Evolutionary conservation across 2,888 invertebrate genomes (phyloP).

Genomic region (Ectemnius lituratus): DNA sequence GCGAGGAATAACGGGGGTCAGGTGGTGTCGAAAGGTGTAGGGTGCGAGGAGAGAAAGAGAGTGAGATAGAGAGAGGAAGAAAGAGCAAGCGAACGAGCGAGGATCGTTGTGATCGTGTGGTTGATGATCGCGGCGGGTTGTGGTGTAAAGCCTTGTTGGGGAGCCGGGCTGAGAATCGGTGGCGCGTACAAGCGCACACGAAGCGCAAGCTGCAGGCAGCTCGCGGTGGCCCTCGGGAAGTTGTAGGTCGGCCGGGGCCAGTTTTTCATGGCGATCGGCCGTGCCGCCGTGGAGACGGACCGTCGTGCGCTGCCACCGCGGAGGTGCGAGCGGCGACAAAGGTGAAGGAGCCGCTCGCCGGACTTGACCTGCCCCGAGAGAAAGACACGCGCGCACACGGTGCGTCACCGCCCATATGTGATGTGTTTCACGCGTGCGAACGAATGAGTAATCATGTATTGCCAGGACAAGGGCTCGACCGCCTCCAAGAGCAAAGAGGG

Average conservation of each 20-base stretch:
- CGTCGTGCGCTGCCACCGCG: slow-evolving; percentile 54
- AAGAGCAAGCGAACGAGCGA: background rate
- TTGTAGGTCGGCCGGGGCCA: slow-evolving; percentile 24
- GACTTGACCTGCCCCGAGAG: slow-evolving; percentile 58
- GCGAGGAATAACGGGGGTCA: slow-evolving; percentile 11
- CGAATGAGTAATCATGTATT: slow-evolving; percentile 76
- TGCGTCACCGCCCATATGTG: slow-evolving; percentile 71
- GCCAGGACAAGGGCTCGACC: slow-evolving; percentile 75
- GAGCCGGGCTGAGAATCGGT: slow-evolving; percentile 19
- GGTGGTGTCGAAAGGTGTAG: slow-evolving; percentile 18
- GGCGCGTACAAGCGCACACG: slow-evolving; percentile 30
- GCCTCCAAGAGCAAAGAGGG: slow-evolving; percentile 75
- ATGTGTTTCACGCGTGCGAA: slow-evolving; percentile 68
- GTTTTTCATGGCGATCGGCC: slow-evolving; percentile 56
- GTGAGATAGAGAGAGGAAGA: background rate
- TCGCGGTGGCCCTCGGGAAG: slow-evolving; percentile 24
- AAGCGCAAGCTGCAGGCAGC: slow-evolving; percentile 30
- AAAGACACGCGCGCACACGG: slow-evolving; percentile 47
- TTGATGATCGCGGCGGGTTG: slow-evolving; percentile 13
- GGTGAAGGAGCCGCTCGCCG: slow-evolving; percentile 55
- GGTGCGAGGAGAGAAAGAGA: slow-evolving; percentile 8
- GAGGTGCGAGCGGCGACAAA: slow-evolving; percentile 51
- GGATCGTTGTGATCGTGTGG: background rate
- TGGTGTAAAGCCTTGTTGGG: background rate
- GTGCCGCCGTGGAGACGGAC: slow-evolving; percentile 18